Evolutionary conservation across 2,888 invertebrate genomes (phyloP).

Genomic region (Abrostola triplasia): DNA sequence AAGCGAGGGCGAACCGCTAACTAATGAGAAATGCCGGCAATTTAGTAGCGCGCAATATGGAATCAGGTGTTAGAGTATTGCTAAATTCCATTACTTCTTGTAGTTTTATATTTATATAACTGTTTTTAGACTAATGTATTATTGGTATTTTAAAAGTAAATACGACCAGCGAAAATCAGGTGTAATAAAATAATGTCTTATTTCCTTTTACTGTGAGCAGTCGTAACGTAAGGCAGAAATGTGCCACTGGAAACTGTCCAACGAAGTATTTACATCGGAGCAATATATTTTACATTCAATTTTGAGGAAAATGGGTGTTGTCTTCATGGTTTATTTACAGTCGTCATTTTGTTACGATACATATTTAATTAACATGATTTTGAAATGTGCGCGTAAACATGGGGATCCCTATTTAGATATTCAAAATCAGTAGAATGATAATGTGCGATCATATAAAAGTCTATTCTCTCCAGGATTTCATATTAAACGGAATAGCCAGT

Average conservation of each 20-base stretch:
- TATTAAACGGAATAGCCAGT: constrained; percentile 33
- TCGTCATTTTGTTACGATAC: constrained; percentile 48
- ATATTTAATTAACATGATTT: constrained; percentile 39
- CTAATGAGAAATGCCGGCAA: constrained; percentile 51
- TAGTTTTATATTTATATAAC: constrained; percentile 1
- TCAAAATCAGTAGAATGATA: constrained; percentile 9
- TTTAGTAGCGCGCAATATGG: constrained; percentile 53
- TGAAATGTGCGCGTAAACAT: constrained; percentile 14
- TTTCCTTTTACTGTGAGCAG: constrained; percentile 60
- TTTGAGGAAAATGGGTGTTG: constrained; percentile 62
- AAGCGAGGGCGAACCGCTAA: constrained; percentile 51
- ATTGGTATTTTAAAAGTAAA: not conserved
- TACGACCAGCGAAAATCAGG: constrained; percentile 48
- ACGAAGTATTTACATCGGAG: constrained; percentile 59
- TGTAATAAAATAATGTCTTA: constrained; percentile 61
- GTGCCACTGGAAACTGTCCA: constrained; percentile 70
- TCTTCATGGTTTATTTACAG: constrained; percentile 61
- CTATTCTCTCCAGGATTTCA: constrained; percentile 8
- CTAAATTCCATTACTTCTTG: constrained; percentile 15
- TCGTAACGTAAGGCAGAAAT: constrained; percentile 67
- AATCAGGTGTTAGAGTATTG: constrained; percentile 46
- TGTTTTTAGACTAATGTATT: not conserved
- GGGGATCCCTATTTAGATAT: constrained; percentile 1
- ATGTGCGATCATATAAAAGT: not conserved
- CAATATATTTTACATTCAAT: constrained; percentile 74